phyloP scores from a whole-genome alignment of 2,113 vertebrate species.

The Tautogolabrus adspersus region DNA sequence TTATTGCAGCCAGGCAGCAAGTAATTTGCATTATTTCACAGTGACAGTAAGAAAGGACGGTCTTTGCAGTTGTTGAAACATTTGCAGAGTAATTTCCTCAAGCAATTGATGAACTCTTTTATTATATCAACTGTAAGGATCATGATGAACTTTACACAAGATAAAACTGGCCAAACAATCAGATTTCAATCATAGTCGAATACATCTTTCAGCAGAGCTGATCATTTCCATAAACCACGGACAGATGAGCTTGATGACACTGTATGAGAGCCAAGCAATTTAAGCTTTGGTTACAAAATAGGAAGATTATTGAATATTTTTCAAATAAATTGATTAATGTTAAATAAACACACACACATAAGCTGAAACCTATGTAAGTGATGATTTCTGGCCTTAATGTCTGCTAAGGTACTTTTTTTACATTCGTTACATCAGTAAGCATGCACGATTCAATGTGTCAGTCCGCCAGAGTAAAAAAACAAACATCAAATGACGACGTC shows the following conservation, averaged over 20 bases:
- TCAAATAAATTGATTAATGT: conserved; percentile 32
- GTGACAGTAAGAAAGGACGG: conserved; percentile 20
- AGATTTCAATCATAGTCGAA: conserved; percentile 35
- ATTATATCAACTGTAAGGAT: conserved; percentile 52
- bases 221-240: conserved; percentile 42
- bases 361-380: background rate
- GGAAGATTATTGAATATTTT: conserved; percentile 48
- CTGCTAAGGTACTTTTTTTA: conserved; percentile 26
- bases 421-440: conserved; percentile 31
- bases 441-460: conserved; percentile 41
- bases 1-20: conserved; percentile 30
- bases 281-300: conserved; percentile 32
- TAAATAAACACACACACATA: too few species aligned
- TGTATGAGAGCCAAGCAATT: conserved; percentile 25
- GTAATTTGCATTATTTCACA: conserved; percentile 57
- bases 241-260: conserved; percentile 27
- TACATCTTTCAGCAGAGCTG: conserved; percentile 33
- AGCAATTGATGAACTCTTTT: conserved; percentile 48
- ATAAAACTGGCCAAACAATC: conserved; percentile 40
- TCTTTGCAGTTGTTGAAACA: conserved; percentile 39
- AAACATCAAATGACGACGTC: background rate
- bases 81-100: conserved; percentile 48
- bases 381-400: conserved; percentile 1
- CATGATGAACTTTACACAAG: conserved; percentile 61
- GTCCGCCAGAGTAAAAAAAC: background rate